Evolutionary conservation across 2,888 invertebrate species (phyloP), one percentile per base, ranked within the genome.

Genomic region (Plutella xylostella): DNA sequence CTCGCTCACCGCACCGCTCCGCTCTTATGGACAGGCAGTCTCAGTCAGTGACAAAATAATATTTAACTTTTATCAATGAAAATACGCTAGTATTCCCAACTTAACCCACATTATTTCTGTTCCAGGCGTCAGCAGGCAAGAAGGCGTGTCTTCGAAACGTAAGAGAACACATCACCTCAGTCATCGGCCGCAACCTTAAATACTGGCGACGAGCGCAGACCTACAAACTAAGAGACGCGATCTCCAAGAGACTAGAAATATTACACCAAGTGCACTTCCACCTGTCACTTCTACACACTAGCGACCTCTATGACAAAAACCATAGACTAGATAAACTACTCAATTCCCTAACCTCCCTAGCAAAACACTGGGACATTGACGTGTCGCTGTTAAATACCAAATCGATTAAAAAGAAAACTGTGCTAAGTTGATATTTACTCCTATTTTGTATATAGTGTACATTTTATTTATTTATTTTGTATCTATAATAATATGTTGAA

Each of bases 121-220:
- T 61, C 21, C 68, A 80, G 86, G 62, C 61, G 50, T 53, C 49
- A 38, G 51, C 53, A 3, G 78, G 80, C 43, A 83, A 76, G 56
- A 71, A 64, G 35, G 61, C 67, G 1, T 88, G 88, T 53, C 60
- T 87, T 12, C 73, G 65, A 48, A 78, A 83, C 42, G 63, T 88
- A 30, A 77, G 80, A 46, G 74, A 80, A 37, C 85, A 87, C 56
- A 82, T 85, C 11, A 68, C 78, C 2, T 68, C 76, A 2, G 53
- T 85, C 2, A 86, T 88, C 42, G 82, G 79, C 22, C 70, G 72
- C 48, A 85, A 85, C 38, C 70, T 88, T 15, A 78, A 75, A 49
- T 78, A 85, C 48, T 88, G 87, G 86, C 72, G 88, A 1, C 66
- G 70, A 28, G 65, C 68, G 1, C 65, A 68, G 38, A 58, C 63